Evolutionary conservation across 2,888 invertebrate species (phyloP), one percentile per base, ranked within the genome.

Genomic region (Caenorhabditis panamensis): DNA sequence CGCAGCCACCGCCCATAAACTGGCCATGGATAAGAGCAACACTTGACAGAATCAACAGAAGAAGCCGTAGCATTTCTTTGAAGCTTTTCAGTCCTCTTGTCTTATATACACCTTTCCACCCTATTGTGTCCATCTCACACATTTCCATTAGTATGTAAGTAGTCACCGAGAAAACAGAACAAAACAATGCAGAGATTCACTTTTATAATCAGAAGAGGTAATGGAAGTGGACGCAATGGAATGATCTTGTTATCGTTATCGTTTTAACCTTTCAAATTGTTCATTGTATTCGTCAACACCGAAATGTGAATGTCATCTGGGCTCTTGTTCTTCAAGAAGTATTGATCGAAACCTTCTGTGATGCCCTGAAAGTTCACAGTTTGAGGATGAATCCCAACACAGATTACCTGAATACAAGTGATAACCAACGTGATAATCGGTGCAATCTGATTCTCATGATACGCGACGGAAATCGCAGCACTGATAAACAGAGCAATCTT

Each of bases 291-390:
- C 6, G 79, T 73, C 24, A 73, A 51, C 4, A 73, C 64, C 24
- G 79, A 68, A 51, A 79, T 72, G 31, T 79, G 79, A 59, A 84
- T 82, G 47, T 84, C 84, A 20, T 82, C 81, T 6, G 84, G 84
- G 13, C 61, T 79, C 44, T 69, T 73, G 49, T 84, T 81, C 56
- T 76, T 82, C 49, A 68, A 44, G 44, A 87, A 87, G 59, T 82
- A 84, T 59, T 87, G 87, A 54, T 87, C 87, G 62, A 87, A 63
- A 44, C 83, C 69, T 61, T 87, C 87, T 37, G 84, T 84, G 6
- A 86, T 77, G n/a, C 87, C 87, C 83, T 87, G 79, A 53, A 37
- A 20, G 5, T 13, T 1, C 3, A 41, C 3, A 1, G 22, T 54
- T 47, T 20, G 2, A n/a, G 8, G 28, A 16, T 3, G 0, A 16